phyloP scores from a whole-genome alignment of 2,797 vertebrate genomes.

The Sebastes baramenuke region DNA sequence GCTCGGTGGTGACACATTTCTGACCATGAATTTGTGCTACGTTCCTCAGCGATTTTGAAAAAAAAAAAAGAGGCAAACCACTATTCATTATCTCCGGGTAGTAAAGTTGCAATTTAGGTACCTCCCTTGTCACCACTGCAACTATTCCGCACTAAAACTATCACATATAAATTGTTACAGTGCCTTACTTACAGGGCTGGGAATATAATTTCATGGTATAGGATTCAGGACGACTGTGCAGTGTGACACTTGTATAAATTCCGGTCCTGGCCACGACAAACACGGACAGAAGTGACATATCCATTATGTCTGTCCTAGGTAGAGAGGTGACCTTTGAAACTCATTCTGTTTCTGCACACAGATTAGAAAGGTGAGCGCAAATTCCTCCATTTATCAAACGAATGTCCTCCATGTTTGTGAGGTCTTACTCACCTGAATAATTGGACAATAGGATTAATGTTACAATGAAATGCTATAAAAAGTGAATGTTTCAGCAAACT shows the following conservation, averaged over 20 bases:
- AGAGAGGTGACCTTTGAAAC: conserved; percentile 70
- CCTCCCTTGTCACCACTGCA: not conserved
- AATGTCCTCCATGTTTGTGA: conserved; percentile 20
- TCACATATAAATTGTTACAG: conserved; percentile 16
- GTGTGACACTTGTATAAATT: conserved; percentile 20
- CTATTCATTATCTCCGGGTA: conserved; percentile 2
- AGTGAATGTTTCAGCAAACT: not conserved
- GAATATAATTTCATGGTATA: conserved; percentile 42
- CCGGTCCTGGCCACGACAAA: conserved; percentile 22
- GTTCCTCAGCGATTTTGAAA: not conserved
- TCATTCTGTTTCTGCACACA: conserved; percentile 45
- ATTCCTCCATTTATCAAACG: conserved; percentile 50
- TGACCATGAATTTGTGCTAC: conserved; percentile 27
- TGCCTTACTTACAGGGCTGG: conserved; percentile 1
- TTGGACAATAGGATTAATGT: conserved; percentile 29
- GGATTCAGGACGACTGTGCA: conserved; percentile 26
- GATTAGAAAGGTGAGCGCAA: conserved; percentile 36
- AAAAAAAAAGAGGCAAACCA: not conserved
- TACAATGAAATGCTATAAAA: not conserved
- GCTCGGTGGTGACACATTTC: conserved; percentile 29
- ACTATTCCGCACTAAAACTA: conserved; percentile 8
- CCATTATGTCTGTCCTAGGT: conserved; percentile 57
- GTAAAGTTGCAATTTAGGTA: conserved; percentile 10
- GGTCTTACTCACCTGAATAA: conserved; percentile 27
- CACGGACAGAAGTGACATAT: conserved; percentile 51